A percentile compares a stretch with the other conserved stretches of the same genome.
Conservation (phyloP, 2,797 vertebrate species). For the Bryconaethiops microstoma region DNA sequence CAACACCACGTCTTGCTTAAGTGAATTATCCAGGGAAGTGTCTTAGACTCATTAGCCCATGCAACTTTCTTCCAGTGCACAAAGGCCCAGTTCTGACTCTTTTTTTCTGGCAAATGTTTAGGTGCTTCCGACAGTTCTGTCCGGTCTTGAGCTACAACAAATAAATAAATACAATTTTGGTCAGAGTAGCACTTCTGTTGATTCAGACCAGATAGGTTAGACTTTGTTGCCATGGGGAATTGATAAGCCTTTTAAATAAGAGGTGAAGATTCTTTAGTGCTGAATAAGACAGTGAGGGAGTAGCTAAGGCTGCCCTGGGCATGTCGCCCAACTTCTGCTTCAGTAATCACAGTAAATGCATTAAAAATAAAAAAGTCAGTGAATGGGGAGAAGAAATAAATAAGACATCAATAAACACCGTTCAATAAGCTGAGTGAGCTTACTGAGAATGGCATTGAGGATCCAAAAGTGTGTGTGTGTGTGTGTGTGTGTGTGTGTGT, state of each 20-base stretch:
- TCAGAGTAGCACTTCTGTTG: too few relatives aligned
- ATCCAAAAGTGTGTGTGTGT: not conserved
- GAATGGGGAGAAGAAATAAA: conserved; percentile 48
- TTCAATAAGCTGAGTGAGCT: conserved; percentile 36
- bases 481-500: conserved; percentile 31
- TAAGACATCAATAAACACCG: conserved; percentile 50
- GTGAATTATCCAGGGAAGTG: too few relatives aligned
- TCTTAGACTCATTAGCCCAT: too few relatives aligned
- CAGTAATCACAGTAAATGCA: conserved; percentile 59
- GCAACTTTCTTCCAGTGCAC: too few relatives aligned
- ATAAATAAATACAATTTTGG: too few relatives aligned
- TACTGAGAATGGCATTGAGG: conserved; percentile 12
- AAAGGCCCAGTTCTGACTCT: too few relatives aligned
- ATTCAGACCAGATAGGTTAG: too few relatives aligned
- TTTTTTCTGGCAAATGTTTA: too few relatives aligned
- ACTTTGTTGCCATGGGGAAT: too few relatives aligned
- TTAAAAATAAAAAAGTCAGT: conserved; percentile 49
- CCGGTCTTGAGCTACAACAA: too few relatives aligned
- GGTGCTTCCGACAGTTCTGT: too few relatives aligned
- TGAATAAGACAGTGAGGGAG: conserved; percentile 46
- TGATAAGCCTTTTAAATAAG: not conserved
- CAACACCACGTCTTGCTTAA: too few relatives aligned
- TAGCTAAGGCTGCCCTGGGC: conserved; percentile 28
- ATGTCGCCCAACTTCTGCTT: conserved; percentile 29
- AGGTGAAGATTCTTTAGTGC: conserved; percentile 37